Evolutionary conservation across 2,888 invertebrate species (phyloP).

Genomic region (Hyppa rectilinea): DNA sequence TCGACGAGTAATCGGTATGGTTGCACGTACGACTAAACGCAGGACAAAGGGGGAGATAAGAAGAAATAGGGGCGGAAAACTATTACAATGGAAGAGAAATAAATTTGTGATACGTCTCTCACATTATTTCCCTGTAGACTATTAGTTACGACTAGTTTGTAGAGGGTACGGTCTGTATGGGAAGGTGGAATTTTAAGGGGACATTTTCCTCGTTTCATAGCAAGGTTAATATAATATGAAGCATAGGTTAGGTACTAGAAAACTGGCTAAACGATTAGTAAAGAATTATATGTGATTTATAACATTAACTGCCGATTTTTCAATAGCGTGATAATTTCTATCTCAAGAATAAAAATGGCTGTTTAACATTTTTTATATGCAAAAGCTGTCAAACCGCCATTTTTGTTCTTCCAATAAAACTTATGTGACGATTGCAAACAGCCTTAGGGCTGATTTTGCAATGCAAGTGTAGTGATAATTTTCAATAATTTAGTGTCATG

Average conservation of each 20-base stretch:
- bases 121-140: conserved; percentile 60
- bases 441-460: too few relatives aligned
- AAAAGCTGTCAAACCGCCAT: too few relatives aligned
- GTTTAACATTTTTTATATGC: too few relatives aligned
- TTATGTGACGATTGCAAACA: too few relatives aligned
- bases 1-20: conserved; percentile 49
- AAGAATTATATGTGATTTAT: too few relatives aligned
- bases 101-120: conserved; percentile 57
- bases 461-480: too few relatives aligned
- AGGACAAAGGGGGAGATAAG: conserved; percentile 59
- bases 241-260: neutral
- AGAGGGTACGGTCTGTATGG: neutral
- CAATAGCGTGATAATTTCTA: too few relatives aligned
- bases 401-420: too few relatives aligned
- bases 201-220: neutral
- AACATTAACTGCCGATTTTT: too few relatives aligned
- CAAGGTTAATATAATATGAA: neutral
- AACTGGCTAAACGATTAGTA: neutral
- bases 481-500: too few relatives aligned
- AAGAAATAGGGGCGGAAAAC: conserved; percentile 47
- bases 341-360: too few relatives aligned
- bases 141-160: conserved; percentile 46
- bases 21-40: conserved; percentile 59
- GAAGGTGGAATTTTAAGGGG: neutral
- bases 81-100: conserved; percentile 55